Conservation (phyloP, 2,797 vertebrate species). For the Anguilla marmorata region DNA sequence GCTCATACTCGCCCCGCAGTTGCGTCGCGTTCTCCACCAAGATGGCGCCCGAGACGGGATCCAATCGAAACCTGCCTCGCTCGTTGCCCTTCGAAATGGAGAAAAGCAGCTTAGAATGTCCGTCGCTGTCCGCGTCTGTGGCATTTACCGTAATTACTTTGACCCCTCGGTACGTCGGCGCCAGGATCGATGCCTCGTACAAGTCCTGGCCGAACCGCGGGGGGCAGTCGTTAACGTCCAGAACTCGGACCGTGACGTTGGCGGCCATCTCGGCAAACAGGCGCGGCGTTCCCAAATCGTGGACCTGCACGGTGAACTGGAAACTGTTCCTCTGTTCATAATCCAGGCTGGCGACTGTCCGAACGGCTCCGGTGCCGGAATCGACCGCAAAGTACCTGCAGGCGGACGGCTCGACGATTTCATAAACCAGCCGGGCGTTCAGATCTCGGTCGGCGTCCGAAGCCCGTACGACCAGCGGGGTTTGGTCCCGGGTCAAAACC, state of each 20-base stretch:
- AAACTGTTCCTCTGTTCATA: constrained; percentile 86
- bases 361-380: constrained; percentile 92
- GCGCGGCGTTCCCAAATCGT: constrained; percentile 86
- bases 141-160: constrained; percentile 83
- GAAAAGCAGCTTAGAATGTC: constrained; percentile 86
- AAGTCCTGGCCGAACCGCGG: constrained; percentile 84
- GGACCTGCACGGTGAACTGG: constrained; percentile 93
- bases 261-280: constrained; percentile 86
- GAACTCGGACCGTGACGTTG: constrained; percentile 89
- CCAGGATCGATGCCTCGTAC: constrained; percentile 81
- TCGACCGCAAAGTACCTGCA: constrained; percentile 93
- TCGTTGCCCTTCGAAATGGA: constrained; percentile 95
- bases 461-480: constrained; percentile 89
- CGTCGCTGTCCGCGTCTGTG: constrained; percentile 84
- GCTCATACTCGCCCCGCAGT: constrained; percentile 91
- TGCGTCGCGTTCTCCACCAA: constrained; percentile 90
- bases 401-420: constrained; percentile 90
- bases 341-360: constrained; percentile 81
- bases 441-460: constrained; percentile 85
- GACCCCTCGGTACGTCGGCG: constrained; percentile 94
- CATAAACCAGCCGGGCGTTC: constrained; percentile 92
- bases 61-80: constrained; percentile 90
- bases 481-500: constrained; percentile 83
- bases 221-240: constrained; percentile 92
- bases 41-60: constrained; percentile 78